Base-by-base conservation (phyloP, 2,888 invertebrate genomes). In the Orthosia gothica region DNA sequence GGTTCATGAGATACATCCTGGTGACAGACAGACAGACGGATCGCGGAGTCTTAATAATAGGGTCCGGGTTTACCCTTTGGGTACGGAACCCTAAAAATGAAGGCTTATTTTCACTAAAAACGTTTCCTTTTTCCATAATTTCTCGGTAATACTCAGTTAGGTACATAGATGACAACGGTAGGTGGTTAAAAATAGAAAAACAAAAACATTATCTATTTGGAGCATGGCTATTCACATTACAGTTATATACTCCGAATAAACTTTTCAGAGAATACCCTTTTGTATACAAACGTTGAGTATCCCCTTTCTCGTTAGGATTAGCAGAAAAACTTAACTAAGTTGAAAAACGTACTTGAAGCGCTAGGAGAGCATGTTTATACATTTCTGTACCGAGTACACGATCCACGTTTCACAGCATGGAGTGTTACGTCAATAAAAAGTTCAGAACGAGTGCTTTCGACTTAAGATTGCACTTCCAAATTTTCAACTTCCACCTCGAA, bases 401-500 rank as follows among this genome's bases (percentile, higher is more conserved):
- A 65, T 52, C n/a, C 47, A 61, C 13, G 61, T 61, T 49, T 61
- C 66, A 23, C 63, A 62, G 50, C 55, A 74, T 74, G 59, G 50
- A 81, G 83, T 61, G 83, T 59, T 55, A 68, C 64, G 49, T 81
- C 79, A 81, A 78, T 70, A 81, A 55, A 52, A 78, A 74, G 83
- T 76, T 68, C 55, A 64, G 50, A 57, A 57, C 18, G 55, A 78
- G 65, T 18, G 72, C 70, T 79, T 79, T 68, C 49, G 63, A 64
- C 63, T 66, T 63, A 55, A 74, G 67, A 79, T 73, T 70, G 79
- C 72, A 68, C 74, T 72, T 64, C 32, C n/a, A 63, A 74, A 82
- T 67, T 74, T 67, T 68, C 57, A 54, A 77, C 83, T 61, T 68
- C 66, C 69, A 77, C 58, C 66, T 63, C 63, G 57, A 77, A 55